Evolutionary conservation across 1,140 invertebrate species (phyloP).

Genomic region (Dendroctonus ponderosae): DNA sequence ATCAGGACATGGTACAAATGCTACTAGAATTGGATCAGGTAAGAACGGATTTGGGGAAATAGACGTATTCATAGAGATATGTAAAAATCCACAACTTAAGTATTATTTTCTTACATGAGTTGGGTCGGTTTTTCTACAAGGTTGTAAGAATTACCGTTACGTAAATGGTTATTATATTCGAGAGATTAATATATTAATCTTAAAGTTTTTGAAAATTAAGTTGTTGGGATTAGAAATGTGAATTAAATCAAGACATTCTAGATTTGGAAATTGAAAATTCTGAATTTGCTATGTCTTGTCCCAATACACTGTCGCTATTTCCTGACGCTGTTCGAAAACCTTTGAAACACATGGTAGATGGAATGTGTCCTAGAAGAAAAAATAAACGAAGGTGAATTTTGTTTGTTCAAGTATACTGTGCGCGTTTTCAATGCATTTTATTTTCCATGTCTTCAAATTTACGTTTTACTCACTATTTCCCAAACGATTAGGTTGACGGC

Average conservation of each 20-base stretch:
- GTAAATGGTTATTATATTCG: no score
- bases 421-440: neutral
- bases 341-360: conserved; percentile 82
- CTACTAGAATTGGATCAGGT: conserved; percentile 16
- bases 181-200: no score
- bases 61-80: no score
- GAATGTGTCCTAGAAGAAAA: conserved; percentile 66
- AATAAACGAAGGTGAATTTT: conserved; percentile 24
- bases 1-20: conserved; percentile 46
- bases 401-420: neutral
- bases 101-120: no score
- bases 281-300: conserved; percentile 77
- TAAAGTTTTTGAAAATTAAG: no score
- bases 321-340: conserved; percentile 75
- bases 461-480: no score
- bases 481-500: conserved; percentile 58
- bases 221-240: no score
- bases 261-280: conserved; percentile 60
- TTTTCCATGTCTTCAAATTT: no score
- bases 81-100: no score
- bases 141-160: no score
- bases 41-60: neutral
- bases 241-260: neutral
- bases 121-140: neutral
- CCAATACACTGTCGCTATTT: conserved; percentile 80